phyloP scores from a whole-genome alignment of 2,888 invertebrate genomes.

The Plagodis dolabraria region DNA sequence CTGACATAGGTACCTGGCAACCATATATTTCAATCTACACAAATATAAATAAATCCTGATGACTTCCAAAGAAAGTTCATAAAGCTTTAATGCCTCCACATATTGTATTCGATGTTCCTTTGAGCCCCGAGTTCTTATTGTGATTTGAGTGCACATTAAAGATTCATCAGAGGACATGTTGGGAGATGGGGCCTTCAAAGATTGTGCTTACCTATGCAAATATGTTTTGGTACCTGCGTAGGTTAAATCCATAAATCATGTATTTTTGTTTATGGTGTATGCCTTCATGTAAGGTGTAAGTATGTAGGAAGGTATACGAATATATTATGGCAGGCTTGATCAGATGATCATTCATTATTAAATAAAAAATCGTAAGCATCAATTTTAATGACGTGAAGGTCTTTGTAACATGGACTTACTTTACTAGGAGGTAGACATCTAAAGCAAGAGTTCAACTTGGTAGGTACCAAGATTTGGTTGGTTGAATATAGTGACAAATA shows the following conservation, averaged over 20 bases:
- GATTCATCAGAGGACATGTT: conserved; percentile 66
- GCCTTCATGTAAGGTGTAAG: neutral
- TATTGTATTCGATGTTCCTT: conserved; percentile 57
- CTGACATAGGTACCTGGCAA: too few relatives aligned
- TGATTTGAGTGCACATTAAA: conserved; percentile 72
- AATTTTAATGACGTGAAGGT: too few relatives aligned
- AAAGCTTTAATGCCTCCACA: conserved; percentile 30
- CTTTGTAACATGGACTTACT: too few relatives aligned
- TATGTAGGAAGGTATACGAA: neutral
- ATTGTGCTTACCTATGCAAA: conserved; percentile 36
- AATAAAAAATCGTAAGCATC: neutral
- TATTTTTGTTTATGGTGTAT: conserved; percentile 18
- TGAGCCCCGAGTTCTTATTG: conserved; percentile 69
- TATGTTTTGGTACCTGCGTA: conserved; percentile 36
- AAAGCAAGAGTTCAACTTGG: too few relatives aligned
- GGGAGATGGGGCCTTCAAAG: conserved; percentile 41
- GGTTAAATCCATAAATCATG: conserved; percentile 32
- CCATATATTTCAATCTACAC: neutral
- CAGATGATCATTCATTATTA: too few relatives aligned
- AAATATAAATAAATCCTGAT: conserved; percentile 9
- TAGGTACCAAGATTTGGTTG: too few relatives aligned
- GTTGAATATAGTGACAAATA: too few relatives aligned
- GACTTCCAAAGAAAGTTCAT: conserved; percentile 15
- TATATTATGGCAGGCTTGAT: neutral
- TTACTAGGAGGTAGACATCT: too few relatives aligned